Percentiles rank a stretch among this genome's conserved stretches.
phyloP scores from a whole-genome alignment of 1,140 invertebrate genomes.

The Formica selysi region DNA sequence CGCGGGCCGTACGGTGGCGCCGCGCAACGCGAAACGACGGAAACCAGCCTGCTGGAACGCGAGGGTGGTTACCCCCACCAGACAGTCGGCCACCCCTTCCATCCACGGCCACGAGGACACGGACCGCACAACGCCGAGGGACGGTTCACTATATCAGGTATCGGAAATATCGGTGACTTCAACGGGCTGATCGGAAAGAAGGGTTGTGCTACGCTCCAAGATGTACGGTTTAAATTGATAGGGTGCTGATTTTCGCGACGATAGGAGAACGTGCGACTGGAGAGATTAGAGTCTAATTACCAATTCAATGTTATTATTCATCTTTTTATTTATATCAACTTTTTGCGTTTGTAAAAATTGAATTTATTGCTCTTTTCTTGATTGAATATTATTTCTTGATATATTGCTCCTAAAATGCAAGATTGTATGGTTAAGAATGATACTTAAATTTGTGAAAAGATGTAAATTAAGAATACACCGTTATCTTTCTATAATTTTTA shows the following conservation, averaged over 20 bases:
- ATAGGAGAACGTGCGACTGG: not conserved
- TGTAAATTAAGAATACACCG: not conserved
- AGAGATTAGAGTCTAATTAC: not conserved
- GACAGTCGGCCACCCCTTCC: slow-evolving; percentile 67
- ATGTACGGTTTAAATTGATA: not conserved
- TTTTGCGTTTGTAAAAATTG: not conserved
- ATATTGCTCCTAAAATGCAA: not conserved
- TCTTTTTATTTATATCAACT: not conserved
- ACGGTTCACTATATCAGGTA: slow-evolving; percentile 81
- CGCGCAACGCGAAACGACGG: slow-evolving; percentile 66
- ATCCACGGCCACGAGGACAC: slow-evolving; percentile 77
- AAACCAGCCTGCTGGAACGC: slow-evolving; percentile 77
- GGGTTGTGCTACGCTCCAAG: slow-evolving; percentile 65
- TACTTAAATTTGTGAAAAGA: not conserved
- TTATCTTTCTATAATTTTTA: not conserved
- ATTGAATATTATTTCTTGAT: not conserved
- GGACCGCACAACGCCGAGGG: slow-evolving; percentile 69
- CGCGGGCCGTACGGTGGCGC: slow-evolving; percentile 84
- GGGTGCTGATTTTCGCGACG: not conserved
- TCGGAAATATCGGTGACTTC: slow-evolving; percentile 87
- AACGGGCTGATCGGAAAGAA: slow-evolving; percentile 86
- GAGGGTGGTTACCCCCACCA: slow-evolving; percentile 83
- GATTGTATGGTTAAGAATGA: not conserved
- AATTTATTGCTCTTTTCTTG: not conserved
- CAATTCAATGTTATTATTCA: not conserved